Evolutionary conservation across 2,797 vertebrate species (phyloP), one percentile per base, ranked within the genome.

Genomic region (Syngnathus rostellatus): DNA sequence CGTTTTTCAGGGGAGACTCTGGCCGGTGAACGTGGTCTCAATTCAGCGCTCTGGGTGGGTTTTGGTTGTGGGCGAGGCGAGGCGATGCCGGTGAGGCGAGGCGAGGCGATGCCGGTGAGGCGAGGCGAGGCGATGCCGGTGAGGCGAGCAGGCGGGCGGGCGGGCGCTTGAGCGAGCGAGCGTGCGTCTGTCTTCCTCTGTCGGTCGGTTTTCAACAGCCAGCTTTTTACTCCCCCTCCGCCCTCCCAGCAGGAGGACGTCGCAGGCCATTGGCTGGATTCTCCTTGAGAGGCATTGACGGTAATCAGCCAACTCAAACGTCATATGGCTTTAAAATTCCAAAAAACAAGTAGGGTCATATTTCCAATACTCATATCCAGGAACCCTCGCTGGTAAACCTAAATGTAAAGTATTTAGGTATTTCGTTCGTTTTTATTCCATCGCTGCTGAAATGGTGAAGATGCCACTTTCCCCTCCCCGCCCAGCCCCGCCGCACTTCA

Each of bases 211-310:
- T 90, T 86, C 80, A 81, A 77, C 75, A 53, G 62, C 68, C n/a
- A 65, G 62, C 43, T 66, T 80, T 77, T 78, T 68, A 65, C 65
- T 73, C 17, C 19, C 37, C 19, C 31, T n/a, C 19, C 6, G 12
- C 48, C 50, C 70, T 31, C 31, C 50, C 69, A 46, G 37, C 69
- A 21, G 77, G 84, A 86, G 86, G 84, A 91, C 79, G 81, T 86
- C 71, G 80, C 70, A 64, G 63, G 76, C 79, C 45, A 91, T 92
- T 92, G 91, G 90, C 69, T 77, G 68, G 1, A 73, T 23, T 65
- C 65, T 64, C 67, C 54, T 62, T n/a, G 0, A 17, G 85, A 53
- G 7, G 75, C 75, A 0, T 89, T 89, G 80, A 77, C 0, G 19
- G 31, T 6, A 0, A 45, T 79, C 71, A 79, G 80, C 82, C n/a